phyloP scores from a whole-genome alignment of 2,113 vertebrate genomes.

The Rousettus leschenaultii region DNA sequence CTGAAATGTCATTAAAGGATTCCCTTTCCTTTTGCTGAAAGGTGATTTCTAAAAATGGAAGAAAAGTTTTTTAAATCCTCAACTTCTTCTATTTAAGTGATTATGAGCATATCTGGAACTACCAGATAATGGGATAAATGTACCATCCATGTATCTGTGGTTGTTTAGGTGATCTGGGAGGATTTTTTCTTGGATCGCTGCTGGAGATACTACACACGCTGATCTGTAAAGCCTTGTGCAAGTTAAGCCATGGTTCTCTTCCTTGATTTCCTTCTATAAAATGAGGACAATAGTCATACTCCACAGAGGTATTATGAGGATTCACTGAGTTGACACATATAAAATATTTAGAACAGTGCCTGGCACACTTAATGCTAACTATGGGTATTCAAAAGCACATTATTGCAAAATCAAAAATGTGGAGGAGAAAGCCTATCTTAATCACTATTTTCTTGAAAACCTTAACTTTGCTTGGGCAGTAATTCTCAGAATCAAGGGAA shows the following conservation, averaged over 20 bases:
- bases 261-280: background rate
- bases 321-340: background rate
- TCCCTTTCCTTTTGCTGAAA: background rate
- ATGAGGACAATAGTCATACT: background rate
- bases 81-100: background rate
- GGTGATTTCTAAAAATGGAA: background rate
- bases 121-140: background rate
- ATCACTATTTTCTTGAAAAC: background rate
- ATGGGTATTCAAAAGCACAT: background rate
- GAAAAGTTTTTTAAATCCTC: background rate
- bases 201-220: background rate
- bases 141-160: background rate
- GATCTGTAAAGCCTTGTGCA: background rate
- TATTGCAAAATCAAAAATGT: background rate
- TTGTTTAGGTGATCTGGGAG: background rate
- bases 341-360: background rate
- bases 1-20: background rate
- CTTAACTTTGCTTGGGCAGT: background rate
- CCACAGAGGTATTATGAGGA: background rate
- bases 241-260: background rate
- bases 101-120: background rate
- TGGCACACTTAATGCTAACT: background rate
- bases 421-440: background rate
- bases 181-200: background rate
- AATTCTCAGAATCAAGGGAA: background rate